Conservation (phyloP, 2,797 vertebrate species). For the Menidia menidia region DNA sequence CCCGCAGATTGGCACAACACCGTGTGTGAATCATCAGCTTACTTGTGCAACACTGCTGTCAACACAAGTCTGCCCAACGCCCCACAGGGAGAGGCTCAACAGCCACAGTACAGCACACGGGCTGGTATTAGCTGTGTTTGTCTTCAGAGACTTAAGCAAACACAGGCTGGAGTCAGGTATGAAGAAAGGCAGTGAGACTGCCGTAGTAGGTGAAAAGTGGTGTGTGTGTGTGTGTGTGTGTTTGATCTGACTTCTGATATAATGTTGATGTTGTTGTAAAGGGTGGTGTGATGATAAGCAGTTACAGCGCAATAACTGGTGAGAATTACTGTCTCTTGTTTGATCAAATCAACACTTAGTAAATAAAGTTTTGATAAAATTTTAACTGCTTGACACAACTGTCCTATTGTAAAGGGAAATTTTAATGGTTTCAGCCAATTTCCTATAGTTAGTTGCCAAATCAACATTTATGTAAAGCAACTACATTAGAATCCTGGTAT, state of each 20-base stretch:
- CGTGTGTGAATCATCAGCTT: conserved; percentile 67
- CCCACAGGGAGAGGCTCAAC: conserved; percentile 57
- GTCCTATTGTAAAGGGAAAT: no score
- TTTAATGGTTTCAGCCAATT: no score
- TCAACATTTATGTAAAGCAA: no score
- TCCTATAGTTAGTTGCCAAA: no score
- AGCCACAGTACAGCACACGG: conserved; percentile 30
- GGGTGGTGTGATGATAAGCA: conserved; percentile 20
- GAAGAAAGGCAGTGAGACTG: conserved; percentile 24
- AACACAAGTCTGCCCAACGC: conserved; percentile 52
- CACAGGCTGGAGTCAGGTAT: conserved; percentile 39
- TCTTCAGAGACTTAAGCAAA: conserved; percentile 54
- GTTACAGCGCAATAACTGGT: background rate
- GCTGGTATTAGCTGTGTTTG: conserved; percentile 51
- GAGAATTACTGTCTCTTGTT: background rate
- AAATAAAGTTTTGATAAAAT: no score
- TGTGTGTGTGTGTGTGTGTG: conserved; percentile 6
- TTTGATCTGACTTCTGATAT: conserved; percentile 33
- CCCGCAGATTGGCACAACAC: conserved; percentile 54
- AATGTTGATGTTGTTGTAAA: conserved; percentile 13
- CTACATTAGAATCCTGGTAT: no score
- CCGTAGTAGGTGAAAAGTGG: conserved; percentile 27
- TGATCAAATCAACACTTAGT: background rate
- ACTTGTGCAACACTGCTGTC: conserved; percentile 54
- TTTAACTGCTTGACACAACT: no score